Percentiles rank a stretch among this genome's conserved stretches.
Evolutionary conservation across 2,113 vertebrate species (phyloP).

Genomic region (Catharus bicknelli): DNA sequence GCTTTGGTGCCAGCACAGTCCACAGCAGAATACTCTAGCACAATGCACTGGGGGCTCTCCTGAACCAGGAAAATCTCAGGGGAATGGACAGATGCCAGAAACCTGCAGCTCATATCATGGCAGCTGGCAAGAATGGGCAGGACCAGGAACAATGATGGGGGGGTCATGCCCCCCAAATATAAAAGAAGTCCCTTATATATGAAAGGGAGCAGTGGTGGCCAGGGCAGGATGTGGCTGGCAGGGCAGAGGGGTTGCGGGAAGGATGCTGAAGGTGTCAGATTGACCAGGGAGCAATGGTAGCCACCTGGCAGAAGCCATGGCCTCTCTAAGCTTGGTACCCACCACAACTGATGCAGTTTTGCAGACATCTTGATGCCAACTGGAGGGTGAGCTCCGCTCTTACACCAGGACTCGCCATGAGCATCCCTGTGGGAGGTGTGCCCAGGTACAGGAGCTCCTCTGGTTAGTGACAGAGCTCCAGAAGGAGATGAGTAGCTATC

Average conservation of each 20-base stretch:
- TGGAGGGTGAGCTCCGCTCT: background rate
- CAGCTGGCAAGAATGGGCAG: background rate
- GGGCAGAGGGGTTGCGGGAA: background rate
- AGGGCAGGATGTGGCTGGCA: background rate
- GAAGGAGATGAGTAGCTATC: background rate
- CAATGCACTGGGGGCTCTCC: fast-evolving
- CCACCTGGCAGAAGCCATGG: fast-evolving
- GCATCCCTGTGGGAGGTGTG: fast-evolving
- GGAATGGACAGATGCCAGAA: background rate
- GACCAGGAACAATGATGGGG: background rate
- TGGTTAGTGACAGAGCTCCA: background rate
- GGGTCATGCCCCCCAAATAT: background rate
- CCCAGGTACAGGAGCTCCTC: background rate
- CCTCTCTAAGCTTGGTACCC: background rate
- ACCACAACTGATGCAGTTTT: background rate
- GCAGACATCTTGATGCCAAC: fast-evolving
- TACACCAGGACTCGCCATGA: fast-evolving
- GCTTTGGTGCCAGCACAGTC: background rate
- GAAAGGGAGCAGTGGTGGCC: background rate
- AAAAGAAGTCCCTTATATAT: background rate
- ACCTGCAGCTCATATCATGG: fast-evolving
- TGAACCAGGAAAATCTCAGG: background rate
- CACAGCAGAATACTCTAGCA: background rate
- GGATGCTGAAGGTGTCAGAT: background rate
- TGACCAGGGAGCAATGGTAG: background rate